phyloP scores from a whole-genome alignment of 2,113 vertebrate genomes.

The Lepus americanus region DNA sequence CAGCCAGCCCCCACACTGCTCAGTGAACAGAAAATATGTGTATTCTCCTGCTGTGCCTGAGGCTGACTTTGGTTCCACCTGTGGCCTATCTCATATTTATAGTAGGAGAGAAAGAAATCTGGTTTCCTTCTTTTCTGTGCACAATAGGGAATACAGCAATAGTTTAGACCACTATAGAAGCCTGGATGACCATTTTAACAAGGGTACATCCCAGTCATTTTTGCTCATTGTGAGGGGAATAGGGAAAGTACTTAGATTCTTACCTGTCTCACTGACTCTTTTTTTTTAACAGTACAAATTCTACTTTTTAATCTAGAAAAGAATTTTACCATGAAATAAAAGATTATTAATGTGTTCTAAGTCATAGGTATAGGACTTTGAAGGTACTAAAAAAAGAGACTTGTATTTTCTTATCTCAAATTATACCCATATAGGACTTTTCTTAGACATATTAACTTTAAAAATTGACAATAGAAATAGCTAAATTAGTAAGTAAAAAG shows the following conservation, averaged over 20 bases:
- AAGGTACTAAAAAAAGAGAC: neutral
- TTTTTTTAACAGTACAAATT: neutral
- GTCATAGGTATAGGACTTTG: neutral
- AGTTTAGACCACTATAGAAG: neutral
- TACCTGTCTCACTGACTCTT: neutral
- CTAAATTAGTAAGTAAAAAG: constrained; percentile 15
- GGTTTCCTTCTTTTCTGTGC: neutral
- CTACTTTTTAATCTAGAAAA: constrained; percentile 40
- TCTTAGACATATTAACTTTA: constrained; percentile 45
- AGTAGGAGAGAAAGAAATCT: neutral
- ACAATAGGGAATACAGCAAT: neutral
- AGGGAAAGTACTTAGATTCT: neutral
- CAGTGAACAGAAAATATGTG: constrained; percentile 17
- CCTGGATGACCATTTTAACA: neutral
- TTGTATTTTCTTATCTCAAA: neutral
- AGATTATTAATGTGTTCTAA: constrained; percentile 23
- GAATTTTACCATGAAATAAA: neutral
- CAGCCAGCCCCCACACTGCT: neutral
- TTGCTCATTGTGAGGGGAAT: neutral
- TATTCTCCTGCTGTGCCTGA: neutral
- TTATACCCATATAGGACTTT: constrained; percentile 17
- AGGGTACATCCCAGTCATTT: neutral
- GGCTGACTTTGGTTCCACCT: neutral
- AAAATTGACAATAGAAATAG: constrained; percentile 38
- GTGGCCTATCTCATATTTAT: neutral